These are phyloP conservation scores for Helicoverpa assulta DNA, from an alignment of 2,888 invertebrate genomes.

Conservation along the genomic window DNA sequence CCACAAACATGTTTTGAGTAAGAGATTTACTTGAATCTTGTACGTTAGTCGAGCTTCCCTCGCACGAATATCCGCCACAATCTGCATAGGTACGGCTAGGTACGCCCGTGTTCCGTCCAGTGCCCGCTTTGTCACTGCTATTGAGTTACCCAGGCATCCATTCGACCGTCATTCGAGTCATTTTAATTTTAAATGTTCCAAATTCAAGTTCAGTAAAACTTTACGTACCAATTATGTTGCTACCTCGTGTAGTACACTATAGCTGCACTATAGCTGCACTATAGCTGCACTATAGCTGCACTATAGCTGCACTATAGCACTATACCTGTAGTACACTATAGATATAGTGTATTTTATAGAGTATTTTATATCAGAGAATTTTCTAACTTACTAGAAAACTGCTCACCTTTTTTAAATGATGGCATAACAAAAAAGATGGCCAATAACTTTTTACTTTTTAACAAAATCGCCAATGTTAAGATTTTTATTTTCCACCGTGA, in stretches of 20 bases:
- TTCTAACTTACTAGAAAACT: neutral
- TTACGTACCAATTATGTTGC: neutral
- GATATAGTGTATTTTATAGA: too few relatives aligned
- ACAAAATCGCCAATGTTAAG: constrained; percentile 55
- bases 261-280: too few relatives aligned
- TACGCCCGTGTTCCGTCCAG: constrained; percentile 63
- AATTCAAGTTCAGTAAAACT: constrained; percentile 42
- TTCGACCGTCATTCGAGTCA: constrained; percentile 64
- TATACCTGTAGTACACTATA: neutral
- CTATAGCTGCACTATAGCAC: too few relatives aligned
- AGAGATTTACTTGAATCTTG: constrained; percentile 68
- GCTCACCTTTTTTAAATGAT: constrained; percentile 7
- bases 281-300: too few relatives aligned
- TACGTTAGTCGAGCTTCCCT: constrained; percentile 65
- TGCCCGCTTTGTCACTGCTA: constrained; percentile 65
- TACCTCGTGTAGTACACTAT: neutral
- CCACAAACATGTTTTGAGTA: constrained; percentile 63
- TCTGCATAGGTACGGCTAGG: constrained; percentile 61
- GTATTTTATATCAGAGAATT: neutral
- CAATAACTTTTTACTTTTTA: constrained; percentile 50
- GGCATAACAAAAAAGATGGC: constrained; percentile 24
- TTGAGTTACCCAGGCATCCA: constrained; percentile 68
- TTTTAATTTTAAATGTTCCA: constrained; percentile 69
- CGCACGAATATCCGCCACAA: constrained; percentile 64
- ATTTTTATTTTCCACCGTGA: constrained; percentile 65